These are phyloP conservation scores for Daphoenositta chrysoptera DNA, from an alignment of 2,113 vertebrate genomes.

Conservation along the genomic window DNA sequence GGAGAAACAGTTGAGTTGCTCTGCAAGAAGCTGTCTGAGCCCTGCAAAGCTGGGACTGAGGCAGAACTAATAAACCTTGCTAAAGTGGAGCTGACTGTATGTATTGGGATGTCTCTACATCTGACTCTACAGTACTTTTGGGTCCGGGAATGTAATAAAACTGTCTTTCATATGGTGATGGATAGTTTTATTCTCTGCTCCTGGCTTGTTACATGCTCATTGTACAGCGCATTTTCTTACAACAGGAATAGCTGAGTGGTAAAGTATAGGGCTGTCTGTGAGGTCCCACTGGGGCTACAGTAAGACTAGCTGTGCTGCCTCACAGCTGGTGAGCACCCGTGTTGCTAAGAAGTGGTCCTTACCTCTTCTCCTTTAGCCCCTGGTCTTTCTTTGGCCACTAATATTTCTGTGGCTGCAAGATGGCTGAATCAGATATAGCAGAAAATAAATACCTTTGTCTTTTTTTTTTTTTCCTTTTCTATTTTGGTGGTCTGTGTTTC, in stretches of 20 bases:
- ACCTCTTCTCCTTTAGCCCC: neutral
- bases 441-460: neutral
- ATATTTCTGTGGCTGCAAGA: neutral
- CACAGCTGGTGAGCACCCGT: neutral
- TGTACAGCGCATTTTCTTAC: neutral
- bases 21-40: neutral
- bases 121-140: neutral
- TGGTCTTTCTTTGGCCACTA: neutral
- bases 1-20: neutral
- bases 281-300: neutral
- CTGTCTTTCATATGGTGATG: neutral
- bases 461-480: no score
- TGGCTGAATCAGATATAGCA: neutral
- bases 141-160: neutral
- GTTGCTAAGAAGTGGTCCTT: neutral
- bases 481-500: neutral
- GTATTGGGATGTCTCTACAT: neutral
- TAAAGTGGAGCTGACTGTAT: neutral
- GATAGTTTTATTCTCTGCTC: neutral
- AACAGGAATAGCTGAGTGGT: neutral
- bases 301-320: neutral
- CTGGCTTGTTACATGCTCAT: neutral
- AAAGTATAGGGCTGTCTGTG: neutral
- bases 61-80: neutral
- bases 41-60: neutral